A percentile compares a stretch with the other conserved stretches of the same genome.
These are phyloP conservation scores for Murina feae DNA, from an alignment of 2,113 vertebrate genomes.

Conservation along the genomic window DNA sequence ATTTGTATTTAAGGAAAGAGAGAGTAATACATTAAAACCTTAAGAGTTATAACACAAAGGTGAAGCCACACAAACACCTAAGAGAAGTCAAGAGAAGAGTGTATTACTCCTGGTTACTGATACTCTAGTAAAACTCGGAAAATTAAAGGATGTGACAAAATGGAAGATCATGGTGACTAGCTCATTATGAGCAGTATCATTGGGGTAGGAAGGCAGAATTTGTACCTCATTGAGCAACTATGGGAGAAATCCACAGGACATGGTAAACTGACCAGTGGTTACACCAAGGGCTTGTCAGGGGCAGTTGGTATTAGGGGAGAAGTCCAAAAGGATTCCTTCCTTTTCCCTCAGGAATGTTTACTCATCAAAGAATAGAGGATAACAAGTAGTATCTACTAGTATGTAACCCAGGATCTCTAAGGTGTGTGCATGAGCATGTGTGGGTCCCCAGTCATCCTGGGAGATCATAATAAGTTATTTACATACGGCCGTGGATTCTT, in stretches of 20 bases:
- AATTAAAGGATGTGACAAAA: not conserved
- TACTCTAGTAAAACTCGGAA: not conserved
- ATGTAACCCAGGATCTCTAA: not conserved
- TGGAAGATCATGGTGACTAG: not conserved
- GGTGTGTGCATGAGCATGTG: not conserved
- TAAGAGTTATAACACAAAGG: not conserved
- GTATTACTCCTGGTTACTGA: not conserved
- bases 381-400: not conserved
- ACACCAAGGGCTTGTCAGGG: not conserved
- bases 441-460: not conserved
- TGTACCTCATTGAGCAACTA: not conserved
- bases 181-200: not conserved
- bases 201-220: not conserved
- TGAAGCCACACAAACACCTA: not conserved
- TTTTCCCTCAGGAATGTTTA: not conserved
- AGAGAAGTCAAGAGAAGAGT: not conserved
- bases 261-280: not conserved
- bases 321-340: not conserved
- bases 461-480: not conserved
- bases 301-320: not conserved
- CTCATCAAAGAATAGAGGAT: not conserved
- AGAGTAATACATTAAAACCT: not conserved
- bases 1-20: not conserved
- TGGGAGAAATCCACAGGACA: not conserved
- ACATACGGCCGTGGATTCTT: not conserved